Percentiles rank a stretch among this genome's conserved stretches.
phyloP scores from a whole-genome alignment of 2,113 vertebrate genomes.

The Catharus minimus region DNA sequence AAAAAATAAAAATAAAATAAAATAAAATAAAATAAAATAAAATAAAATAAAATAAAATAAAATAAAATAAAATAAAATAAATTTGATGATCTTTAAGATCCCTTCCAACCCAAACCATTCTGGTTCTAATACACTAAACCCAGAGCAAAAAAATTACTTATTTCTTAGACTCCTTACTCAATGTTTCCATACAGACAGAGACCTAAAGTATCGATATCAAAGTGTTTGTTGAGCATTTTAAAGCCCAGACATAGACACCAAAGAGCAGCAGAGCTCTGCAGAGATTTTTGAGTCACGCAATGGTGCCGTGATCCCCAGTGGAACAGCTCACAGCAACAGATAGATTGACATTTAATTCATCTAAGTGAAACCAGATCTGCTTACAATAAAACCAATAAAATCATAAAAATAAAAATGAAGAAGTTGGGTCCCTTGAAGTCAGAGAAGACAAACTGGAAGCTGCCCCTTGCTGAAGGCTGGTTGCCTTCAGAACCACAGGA shows the following conservation, averaged over 20 bases:
- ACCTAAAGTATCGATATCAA: constrained; percentile 21
- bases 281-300: constrained; percentile 62
- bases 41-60: neutral
- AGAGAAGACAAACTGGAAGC: neutral
- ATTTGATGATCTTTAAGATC: neutral
- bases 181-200: neutral
- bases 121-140: neutral
- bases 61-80: neutral
- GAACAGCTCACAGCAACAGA: constrained; percentile 72
- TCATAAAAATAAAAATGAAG: neutral
- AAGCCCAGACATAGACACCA: constrained; percentile 52
- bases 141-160: neutral
- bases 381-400: constrained; percentile 1
- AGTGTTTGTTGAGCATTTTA: constrained; percentile 52
- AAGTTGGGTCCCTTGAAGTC: neutral
- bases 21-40: neutral
- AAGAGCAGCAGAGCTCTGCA: constrained; percentile 54
- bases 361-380: constrained; percentile 77
- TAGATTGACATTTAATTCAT: constrained; percentile 71
- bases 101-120: too few relatives aligned
- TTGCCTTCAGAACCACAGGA: neutral
- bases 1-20: neutral
- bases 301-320: constrained; percentile 61
- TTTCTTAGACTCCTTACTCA: neutral
- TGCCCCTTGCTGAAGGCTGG: neutral